A percentile compares a stretch with the other conserved stretches of the same genome.
Evolutionary conservation across 2,113 vertebrate species (phyloP).

Genomic region (Anas platyrhynchos): DNA sequence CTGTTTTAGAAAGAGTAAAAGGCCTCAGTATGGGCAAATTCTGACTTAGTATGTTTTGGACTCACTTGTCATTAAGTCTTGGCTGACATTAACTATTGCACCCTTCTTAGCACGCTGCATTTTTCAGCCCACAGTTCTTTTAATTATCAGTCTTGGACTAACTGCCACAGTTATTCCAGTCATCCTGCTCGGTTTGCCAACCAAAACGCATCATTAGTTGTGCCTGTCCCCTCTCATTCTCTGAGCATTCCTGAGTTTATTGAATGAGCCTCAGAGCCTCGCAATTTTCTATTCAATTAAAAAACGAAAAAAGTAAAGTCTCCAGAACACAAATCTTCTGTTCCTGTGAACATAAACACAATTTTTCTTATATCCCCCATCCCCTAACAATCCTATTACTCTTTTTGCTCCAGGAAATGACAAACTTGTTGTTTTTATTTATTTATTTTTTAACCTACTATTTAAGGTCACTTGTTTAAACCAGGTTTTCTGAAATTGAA

Average conservation of each 20-base stretch:
- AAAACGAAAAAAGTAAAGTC: not conserved
- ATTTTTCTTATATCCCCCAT: not conserved
- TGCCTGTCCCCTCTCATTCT: not conserved
- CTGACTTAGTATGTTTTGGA: not conserved
- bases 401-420: not conserved
- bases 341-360: not conserved
- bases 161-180: not conserved
- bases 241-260: not conserved
- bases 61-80: not conserved
- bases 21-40: not conserved
- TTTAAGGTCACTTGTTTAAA: not conserved
- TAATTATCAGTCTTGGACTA: not conserved
- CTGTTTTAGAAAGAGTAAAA: not conserved
- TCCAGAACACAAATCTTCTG: not conserved
- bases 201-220: not conserved
- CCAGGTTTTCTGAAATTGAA: not conserved
- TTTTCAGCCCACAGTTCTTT: not conserved
- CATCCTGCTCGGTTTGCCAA: not conserved
- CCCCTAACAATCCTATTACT: not conserved
- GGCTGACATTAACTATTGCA: not conserved
- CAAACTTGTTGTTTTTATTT: not conserved
- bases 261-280: not conserved
- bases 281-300: not conserved
- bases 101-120: not conserved
- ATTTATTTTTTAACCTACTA: not conserved